Evolutionary conservation across 2,113 vertebrate species (phyloP).

Genomic region (Lates calcarifer): DNA sequence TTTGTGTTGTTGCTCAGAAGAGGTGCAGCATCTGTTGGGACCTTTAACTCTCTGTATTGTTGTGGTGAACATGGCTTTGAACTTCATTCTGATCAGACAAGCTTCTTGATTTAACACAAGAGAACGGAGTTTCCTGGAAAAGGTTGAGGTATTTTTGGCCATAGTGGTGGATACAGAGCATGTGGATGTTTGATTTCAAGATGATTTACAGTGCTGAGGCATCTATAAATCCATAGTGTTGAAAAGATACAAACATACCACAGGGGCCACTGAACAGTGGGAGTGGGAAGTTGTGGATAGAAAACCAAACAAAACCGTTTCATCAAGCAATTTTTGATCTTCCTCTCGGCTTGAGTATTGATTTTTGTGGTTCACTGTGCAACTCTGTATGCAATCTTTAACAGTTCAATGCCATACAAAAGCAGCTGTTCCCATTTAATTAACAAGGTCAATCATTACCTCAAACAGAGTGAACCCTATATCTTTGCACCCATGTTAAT

Average conservation of each 20-base stretch:
- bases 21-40: slow-evolving; percentile 58
- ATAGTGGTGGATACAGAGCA: slow-evolving; percentile 42
- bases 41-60: slow-evolving; percentile 47
- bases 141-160: slow-evolving; percentile 68
- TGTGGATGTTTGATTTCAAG: slow-evolving; percentile 63
- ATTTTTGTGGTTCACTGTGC: slow-evolving; percentile 54
- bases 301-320: slow-evolving; percentile 64
- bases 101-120: slow-evolving; percentile 72
- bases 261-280: slow-evolving; percentile 62
- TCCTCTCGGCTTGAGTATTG: slow-evolving; percentile 55
- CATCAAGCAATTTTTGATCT: slow-evolving; percentile 67
- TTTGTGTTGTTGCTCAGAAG: slow-evolving; percentile 32
- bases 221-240: slow-evolving; percentile 76
- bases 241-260: slow-evolving; percentile 76
- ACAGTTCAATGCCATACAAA: slow-evolving; percentile 40
- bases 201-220: slow-evolving; percentile 69
- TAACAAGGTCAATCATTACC: slow-evolving; percentile 73
- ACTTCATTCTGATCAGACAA: slow-evolving; percentile 60
- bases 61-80: slow-evolving; percentile 60
- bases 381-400: slow-evolving; percentile 60
- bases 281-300: slow-evolving; percentile 70
- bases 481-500: slow-evolving; percentile 25
- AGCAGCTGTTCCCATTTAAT: slow-evolving; percentile 65
- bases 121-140: slow-evolving; percentile 66
- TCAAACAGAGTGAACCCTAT: slow-evolving; percentile 27